These are phyloP conservation scores for Girardinus metallicus DNA, from an alignment of 2,797 vertebrate genomes.

Conservation along the genomic window DNA sequence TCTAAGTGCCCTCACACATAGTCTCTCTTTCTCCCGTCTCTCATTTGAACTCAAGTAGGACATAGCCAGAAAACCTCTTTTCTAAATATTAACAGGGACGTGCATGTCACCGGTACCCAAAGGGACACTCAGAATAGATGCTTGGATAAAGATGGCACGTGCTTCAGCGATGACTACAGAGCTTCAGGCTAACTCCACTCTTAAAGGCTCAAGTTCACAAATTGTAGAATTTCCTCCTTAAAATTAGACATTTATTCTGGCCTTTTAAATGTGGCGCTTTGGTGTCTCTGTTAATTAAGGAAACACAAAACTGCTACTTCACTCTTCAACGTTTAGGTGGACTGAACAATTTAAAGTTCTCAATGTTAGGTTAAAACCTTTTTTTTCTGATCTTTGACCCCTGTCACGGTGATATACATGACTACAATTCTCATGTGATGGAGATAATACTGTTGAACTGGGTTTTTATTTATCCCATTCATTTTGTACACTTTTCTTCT, in stretches of 20 bases:
- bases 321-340: conserved; percentile 25
- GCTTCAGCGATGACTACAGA: conserved; percentile 52
- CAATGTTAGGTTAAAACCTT: conserved; percentile 25
- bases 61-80: conserved; percentile 80
- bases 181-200: conserved; percentile 52
- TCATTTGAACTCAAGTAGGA: conserved; percentile 78
- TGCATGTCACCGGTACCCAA: conserved; percentile 72
- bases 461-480: conserved; percentile 31
- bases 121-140: conserved; percentile 82
- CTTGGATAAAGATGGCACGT: conserved; percentile 60
- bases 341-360: conserved; percentile 30
- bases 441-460: conserved; percentile 58
- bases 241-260: conserved; percentile 11
- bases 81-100: conserved; percentile 81
- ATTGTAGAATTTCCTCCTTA: conserved; percentile 11
- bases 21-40: conserved; percentile 39
- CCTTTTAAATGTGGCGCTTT: conserved; percentile 11
- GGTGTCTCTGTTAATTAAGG: conserved; percentile 13
- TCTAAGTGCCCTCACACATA: conserved; percentile 32
- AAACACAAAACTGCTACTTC: conserved; percentile 7
- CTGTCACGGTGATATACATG: conserved; percentile 22
- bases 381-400: conserved; percentile 60
- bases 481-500: conserved; percentile 17
- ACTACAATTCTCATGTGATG: conserved; percentile 31
- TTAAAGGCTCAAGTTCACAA: conserved; percentile 39